These are phyloP conservation scores for Polypedilum pembai DNA, from an alignment of 1,140 invertebrate genomes.

Conservation along the genomic window DNA sequence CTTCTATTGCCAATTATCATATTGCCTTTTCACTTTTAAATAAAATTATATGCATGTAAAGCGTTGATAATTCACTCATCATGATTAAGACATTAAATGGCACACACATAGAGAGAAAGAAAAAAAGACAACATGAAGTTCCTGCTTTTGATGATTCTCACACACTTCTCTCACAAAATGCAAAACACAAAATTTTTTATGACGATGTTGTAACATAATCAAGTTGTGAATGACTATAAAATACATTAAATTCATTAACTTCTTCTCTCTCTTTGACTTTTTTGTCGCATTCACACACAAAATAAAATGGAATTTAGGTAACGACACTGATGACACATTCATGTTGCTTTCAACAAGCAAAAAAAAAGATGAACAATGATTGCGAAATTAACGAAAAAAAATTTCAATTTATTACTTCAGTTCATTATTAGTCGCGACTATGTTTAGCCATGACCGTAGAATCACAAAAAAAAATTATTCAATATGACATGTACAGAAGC, in stretches of 20 bases:
- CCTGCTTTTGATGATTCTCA: background rate
- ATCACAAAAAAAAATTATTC: too few relatives aligned
- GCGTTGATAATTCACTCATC: constrained; percentile 11
- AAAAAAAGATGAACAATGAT: too few relatives aligned
- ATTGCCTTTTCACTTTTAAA: too few relatives aligned
- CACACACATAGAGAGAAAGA: background rate
- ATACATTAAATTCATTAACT: too few relatives aligned
- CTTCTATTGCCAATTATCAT: too few relatives aligned
- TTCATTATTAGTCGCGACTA: too few relatives aligned
- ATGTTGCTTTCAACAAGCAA: background rate
- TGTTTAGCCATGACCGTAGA: too few relatives aligned
- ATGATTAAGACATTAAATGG: constrained; percentile 13
- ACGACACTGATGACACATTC: background rate
- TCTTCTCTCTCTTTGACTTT: background rate
- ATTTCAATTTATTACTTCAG: too few relatives aligned
- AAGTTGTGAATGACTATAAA: background rate
- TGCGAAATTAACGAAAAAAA: too few relatives aligned
- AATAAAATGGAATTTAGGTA: background rate
- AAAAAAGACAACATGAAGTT: constrained; percentile 11
- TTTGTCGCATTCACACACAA: background rate
- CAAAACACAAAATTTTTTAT: background rate
- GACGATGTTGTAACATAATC: background rate
- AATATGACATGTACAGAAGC: too few relatives aligned
- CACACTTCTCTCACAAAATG: background rate
- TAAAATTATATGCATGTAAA: background rate